Evolutionary conservation across 2,797 vertebrate species (phyloP), one percentile per base, ranked within the genome.

Genomic region (Podarcis siculus): DNA sequence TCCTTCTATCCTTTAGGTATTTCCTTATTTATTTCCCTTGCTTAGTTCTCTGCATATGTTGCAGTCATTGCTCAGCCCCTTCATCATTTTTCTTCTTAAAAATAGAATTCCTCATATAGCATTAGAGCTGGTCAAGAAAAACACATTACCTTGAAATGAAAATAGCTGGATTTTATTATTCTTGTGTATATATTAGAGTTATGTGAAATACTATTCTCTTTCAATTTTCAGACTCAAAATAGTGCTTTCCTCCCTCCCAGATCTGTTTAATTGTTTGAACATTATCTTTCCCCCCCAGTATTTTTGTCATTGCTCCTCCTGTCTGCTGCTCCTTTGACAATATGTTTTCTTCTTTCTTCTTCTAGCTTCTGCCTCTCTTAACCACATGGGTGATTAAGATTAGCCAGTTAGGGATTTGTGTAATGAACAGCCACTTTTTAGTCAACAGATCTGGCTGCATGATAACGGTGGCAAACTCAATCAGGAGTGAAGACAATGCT

Each of bases 31-130:
- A 75, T 85, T 85, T 76, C 23, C 61, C 30, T 66, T 76, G 78
- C 30, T 87, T 84, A 87, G 58, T 85, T 84, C 61, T 87, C 58
- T 85, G 72, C 35, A 76, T n/a, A 76, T 85, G 27, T 77, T 81
- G 71, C 42, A 76, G 71, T 69, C 35, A 81, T 85, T 83, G 69
- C 42, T 87, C 32, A 76, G 69, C 42, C 66, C 23, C 67, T 73
- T 15, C 10, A 25, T 81, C n/a, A 78, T 73, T 69, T 80, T 84
- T 75, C 83, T 64, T 23, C 58, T 49, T 71, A 73, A 79, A 75
- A 71, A 23, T 71, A 78, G 45, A 82, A 71, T 77, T 67, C n/a
- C 37, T 37, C 12, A 55, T 39, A 76, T 67, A 86, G 73, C 49
- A 82, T 82, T 77, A 73, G 35, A 85, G 21, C 32, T 30, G 45